Base-by-base conservation (phyloP, 2,888 invertebrate genomes). In the Coecobrya sp. region DNA sequence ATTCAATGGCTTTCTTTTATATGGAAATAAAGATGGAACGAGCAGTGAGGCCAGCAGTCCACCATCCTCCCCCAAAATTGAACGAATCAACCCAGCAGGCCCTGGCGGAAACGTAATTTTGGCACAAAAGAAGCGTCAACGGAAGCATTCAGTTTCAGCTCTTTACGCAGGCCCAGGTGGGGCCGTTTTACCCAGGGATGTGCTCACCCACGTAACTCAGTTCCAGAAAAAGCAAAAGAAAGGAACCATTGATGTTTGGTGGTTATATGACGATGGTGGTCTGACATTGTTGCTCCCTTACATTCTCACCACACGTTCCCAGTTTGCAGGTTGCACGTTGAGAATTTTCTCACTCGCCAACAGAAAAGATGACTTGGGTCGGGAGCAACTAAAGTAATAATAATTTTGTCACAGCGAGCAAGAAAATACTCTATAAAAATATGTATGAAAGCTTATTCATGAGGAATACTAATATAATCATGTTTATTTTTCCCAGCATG, bases 321-420 rank as follows among this genome's bases (percentile, higher is more conserved):
- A 97, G 95, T 98, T 98, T 97, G 96, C 97, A 84, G 96, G 97
- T 95, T 98, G 98, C 95, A 97, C 97, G 95, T 96, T 98, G 95
- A 96, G 98, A 92, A 97, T 98, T 76, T 98, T 98, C 96, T 98
- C 98, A n/a, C 96, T 98, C 95, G 97, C 98, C 85, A 98, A 98
- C 95, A 97, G 97, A 93, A 97, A 97, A 93, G 97, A 97, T 94
- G 98, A 98, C 95, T 96, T 98, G 94, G 97, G 97, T 95, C 96
- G 97, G 8, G 98, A 98, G 95, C 97, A 98, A 96, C 97, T 98
- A 96, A 98, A 98, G 99, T 99, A 96, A 96, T 97, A n/a, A 55
- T 11, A 82, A 49, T 19, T 5, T 27, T 36, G 36, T 7, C 36
- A 36, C 36, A 36, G n/a, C 36, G 36, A 36, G 3, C 36, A 36